phyloP scores from a whole-genome alignment of 1,140 invertebrate genomes.

The Dendroctonus ponderosae region DNA sequence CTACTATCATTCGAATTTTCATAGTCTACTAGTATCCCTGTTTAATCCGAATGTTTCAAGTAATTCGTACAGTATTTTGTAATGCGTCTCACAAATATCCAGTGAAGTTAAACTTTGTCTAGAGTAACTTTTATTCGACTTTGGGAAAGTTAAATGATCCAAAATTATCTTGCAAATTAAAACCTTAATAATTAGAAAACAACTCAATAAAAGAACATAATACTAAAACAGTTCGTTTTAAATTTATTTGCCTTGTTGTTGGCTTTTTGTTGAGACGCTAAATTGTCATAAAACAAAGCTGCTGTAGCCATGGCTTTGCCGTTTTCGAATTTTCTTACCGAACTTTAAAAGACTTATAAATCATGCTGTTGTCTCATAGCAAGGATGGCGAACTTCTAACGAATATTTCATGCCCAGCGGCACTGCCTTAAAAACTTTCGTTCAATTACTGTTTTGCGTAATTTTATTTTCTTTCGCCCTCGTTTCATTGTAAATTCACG shows the following conservation, averaged over 20 bases:
- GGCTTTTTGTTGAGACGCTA: conserved; percentile 4
- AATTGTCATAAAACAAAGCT: conserved; percentile 24
- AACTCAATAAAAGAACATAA: conserved; percentile 11
- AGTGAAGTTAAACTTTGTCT: too few species aligned
- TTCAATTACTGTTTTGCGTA: conserved; percentile 35
- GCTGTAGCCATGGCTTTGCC: conserved; percentile 13
- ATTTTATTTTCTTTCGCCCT: conserved; percentile 30
- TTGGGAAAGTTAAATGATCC: too few species aligned
- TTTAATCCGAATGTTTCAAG: too few species aligned
- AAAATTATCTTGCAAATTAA: not conserved
- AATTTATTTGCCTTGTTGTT: conserved; percentile 6
- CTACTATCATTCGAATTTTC: too few species aligned
- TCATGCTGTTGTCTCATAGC: conserved; percentile 35
- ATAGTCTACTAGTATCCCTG: too few species aligned
- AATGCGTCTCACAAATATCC: too few species aligned
- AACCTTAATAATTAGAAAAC: not conserved
- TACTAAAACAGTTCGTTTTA: not conserved
- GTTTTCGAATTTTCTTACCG: conserved; percentile 22
- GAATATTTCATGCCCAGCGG: conserved; percentile 39
- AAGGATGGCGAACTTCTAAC: conserved; percentile 38
- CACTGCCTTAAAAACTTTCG: conserved; percentile 33
- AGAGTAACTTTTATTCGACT: too few species aligned
- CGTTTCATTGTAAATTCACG: conserved; percentile 16
- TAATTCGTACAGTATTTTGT: too few species aligned
- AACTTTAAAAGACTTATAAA: conserved; percentile 40